Base-by-base conservation (phyloP, 2,797 vertebrate species). In the Avahi laniger region DNA sequence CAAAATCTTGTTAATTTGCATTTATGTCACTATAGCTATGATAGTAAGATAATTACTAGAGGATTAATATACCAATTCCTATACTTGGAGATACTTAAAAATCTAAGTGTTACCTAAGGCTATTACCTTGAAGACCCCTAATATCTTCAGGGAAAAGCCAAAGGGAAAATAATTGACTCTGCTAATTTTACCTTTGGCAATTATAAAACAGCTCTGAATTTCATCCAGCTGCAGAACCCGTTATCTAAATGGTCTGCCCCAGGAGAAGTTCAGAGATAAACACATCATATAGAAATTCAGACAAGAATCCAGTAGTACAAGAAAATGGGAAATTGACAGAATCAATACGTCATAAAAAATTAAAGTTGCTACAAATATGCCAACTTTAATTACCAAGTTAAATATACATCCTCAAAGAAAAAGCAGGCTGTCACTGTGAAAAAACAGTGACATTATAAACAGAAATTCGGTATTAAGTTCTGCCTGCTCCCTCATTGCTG, bases 181-280 rank as follows among this genome's bases (percentile, higher is more conserved):
- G 98, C 98, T 99, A 98, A 99, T 99, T 99, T 99, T 98, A 98
- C 98, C 98, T 98, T 97, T 98, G 99, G 98, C 98, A 98, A 98
- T 98, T 98, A 98, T 98, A 98, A 98, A 98, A 98, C 97, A 98
- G 97, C 97, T 99, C 98, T 98, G 98, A 98, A 98, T 98, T 98
- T 98, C 98, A 98, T 98, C 98, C 2, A 75, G 97, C 97, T 97
- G 96, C 96, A 98, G 97, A 98, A 98, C 95, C 94, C 97, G 98
- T 98, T 94, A 89, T 98, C 98, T 99, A 98, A 98, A 98, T 98
- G 97, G 98, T 97, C 96, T 97, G 96, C 95, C 98, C 96, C 96
- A 30, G 97, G 97, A 98, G 98, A 97, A 98, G 97, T 96, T 93
- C 43, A 86, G 97, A 94, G 91, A 98, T 98, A 98, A 98, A 98